phyloP scores from a whole-genome alignment of 2,113 vertebrate species.

The Origma solitaria region DNA sequence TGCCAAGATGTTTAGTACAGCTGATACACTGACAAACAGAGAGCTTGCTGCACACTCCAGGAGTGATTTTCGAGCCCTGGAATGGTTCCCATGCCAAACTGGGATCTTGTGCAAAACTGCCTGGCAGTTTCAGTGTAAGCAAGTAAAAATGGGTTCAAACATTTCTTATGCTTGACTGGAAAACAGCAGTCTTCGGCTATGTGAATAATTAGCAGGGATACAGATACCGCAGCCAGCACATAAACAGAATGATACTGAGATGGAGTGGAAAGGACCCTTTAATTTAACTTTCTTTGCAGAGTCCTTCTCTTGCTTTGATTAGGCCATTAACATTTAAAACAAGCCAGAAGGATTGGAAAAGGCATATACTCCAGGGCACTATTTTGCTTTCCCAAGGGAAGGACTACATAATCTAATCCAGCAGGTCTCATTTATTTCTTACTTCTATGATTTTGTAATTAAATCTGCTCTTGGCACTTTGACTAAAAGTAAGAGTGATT shows the following conservation, averaged over 20 bases:
- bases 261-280: background rate
- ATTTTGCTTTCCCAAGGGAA: background rate
- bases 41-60: conserved; percentile 9
- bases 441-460: conserved; percentile 58
- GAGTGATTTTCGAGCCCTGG: conserved; percentile 46
- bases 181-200: conserved; percentile 8
- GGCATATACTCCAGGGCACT: background rate
- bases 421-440: conserved; percentile 38
- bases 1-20: conserved; percentile 64
- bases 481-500: conserved; percentile 42
- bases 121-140: background rate
- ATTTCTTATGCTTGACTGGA: conserved; percentile 22
- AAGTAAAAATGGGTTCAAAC: conserved; percentile 35
- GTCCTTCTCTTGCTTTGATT: conserved; percentile 12
- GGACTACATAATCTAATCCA: conserved; percentile 43
- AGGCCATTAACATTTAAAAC: conserved; percentile 21
- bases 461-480: conserved; percentile 43
- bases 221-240: background rate
- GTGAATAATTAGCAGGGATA: conserved; percentile 2
- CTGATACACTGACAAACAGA: conserved; percentile 39
- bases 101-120: conserved; percentile 5
- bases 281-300: conserved; percentile 12
- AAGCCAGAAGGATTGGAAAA: background rate
- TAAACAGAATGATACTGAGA: background rate
- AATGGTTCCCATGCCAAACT: conserved; percentile 35